Conservation (phyloP, 2,888 invertebrate species). For the Bursaphelenchus okinawaensis region DNA sequence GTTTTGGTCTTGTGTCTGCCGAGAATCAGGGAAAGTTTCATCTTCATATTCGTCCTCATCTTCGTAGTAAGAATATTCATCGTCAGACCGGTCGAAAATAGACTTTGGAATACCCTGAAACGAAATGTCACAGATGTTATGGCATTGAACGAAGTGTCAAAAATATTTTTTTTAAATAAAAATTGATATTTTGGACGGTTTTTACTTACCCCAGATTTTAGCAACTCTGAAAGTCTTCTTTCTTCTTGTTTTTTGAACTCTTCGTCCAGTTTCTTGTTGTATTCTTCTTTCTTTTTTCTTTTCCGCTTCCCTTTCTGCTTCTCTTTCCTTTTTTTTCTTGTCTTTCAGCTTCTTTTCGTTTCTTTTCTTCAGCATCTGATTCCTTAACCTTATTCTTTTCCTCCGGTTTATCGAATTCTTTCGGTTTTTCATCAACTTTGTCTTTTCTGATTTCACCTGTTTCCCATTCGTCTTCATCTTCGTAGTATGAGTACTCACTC, state of each 20-base stretch:
- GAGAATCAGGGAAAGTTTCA: no score
- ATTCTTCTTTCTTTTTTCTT: not conserved
- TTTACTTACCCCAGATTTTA: not conserved
- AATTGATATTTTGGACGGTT: no score
- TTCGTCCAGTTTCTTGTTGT: not conserved
- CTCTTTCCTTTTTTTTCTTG: not conserved
- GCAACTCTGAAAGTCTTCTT: not conserved
- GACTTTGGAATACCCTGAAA: not conserved
- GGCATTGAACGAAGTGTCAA: no score
- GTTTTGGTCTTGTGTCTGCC: no score
- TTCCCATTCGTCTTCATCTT: not conserved
- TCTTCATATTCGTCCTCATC: no score
- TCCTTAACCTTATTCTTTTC: no score
- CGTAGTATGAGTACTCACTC: not conserved
- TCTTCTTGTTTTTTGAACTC: not conserved
- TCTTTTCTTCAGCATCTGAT: not conserved
- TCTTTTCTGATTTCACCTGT: no score
- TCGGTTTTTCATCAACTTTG: not conserved
- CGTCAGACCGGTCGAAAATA: not conserved
- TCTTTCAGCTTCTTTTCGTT: not conserved
- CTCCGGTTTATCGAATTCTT: no score
- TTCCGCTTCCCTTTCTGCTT: no score
- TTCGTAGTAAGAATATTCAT: no score
- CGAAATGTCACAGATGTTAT: not conserved
- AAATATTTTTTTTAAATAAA: no score